Percentiles rank a stretch among this genome's conserved stretches.
phyloP scores from a whole-genome alignment of 2,797 vertebrate genomes.

The Chelon labrosus region DNA sequence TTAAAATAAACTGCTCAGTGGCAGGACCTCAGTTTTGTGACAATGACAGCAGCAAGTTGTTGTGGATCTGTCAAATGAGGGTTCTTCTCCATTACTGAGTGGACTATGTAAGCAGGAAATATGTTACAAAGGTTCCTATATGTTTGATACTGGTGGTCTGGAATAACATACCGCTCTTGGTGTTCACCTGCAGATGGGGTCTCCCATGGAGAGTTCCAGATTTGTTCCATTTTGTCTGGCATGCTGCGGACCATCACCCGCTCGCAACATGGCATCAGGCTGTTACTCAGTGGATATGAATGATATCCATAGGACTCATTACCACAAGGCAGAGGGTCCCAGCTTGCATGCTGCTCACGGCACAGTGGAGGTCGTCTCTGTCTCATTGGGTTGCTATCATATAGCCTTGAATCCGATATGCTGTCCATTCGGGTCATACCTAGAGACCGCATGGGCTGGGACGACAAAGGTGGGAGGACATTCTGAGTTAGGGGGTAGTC shows the following conservation, averaged over 20 bases:
- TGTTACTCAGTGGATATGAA: constrained; percentile 93
- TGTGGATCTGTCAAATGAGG: constrained; percentile 97
- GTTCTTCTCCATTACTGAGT: constrained; percentile 99
- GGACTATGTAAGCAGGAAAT: constrained; percentile 95
- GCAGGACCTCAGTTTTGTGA: constrained; percentile 93
- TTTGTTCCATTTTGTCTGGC: constrained; percentile 99
- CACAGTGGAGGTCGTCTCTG: constrained; percentile 96
- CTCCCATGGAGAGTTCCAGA: constrained; percentile 97
- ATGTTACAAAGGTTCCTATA: constrained; percentile 99
- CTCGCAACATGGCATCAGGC: constrained; percentile 96
- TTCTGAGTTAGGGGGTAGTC: constrained; percentile 93
- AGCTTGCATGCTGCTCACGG: constrained; percentile 98
- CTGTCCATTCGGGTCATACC: constrained; percentile 99
- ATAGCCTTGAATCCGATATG: constrained; percentile 96
- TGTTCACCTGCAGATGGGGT: constrained; percentile 85
- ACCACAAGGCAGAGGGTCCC: constrained; percentile 94
- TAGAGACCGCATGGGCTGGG: constrained; percentile 93
- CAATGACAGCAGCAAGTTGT: constrained; percentile 96
- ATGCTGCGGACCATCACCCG: constrained; percentile 98
- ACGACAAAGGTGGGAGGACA: constrained; percentile 86
- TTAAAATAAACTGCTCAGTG: constrained; percentile 70
- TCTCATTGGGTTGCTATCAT: constrained; percentile 94
- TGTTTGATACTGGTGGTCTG: constrained; percentile 97
- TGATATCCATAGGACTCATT: constrained; percentile 93
- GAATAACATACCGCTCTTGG: constrained; percentile 91